Evolutionary conservation across 2,797 vertebrate species (phyloP), one percentile per base, ranked within the genome.

Genomic region (Lateolabrax maculatus): DNA sequence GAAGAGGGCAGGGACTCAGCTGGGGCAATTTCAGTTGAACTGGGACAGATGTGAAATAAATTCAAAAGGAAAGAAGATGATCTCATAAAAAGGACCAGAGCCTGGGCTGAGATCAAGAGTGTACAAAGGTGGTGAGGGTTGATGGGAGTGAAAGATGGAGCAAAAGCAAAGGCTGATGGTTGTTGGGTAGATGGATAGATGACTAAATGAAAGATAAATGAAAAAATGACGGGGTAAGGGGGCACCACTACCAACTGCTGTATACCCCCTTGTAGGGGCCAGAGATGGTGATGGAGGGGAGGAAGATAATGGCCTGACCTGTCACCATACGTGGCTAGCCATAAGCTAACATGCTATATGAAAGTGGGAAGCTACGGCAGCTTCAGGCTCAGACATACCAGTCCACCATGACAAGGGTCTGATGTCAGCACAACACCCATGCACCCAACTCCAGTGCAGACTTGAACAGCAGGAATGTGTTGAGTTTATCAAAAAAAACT

Each of bases 191-290:
- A 23, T 37, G 65, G 51, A 19, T 19, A 39, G 70, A 66, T 58
- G 60, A 55, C 25, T 70, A 29, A 68, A 85, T 66, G 6, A 81
- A 67, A 61, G n/a, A 70, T 6, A 10, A 78, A 88, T 78, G 27
- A 81, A 29, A 51, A 68, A 57, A 87, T 72, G 81, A 80, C 23
- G 10, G 67, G 76, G 51, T 72, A 34, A 72, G 55, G 60, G 86
- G 84, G 58, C 65, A 62, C 57, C 41, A 56, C 64, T 65, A 62
- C 29, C 6, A 68, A 39, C 41, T 31, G 43, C 34, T 71, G 69
- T 68, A 51, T n/a, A 84, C 87, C 90, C 92, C 90, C 91, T 85
- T 87, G 68, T 63, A 87, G 91, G 91, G 90, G 90, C 89, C 90
- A 92, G 89, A 88, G 55, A 79, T 87, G 77, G 39, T 60, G 64